These are phyloP conservation scores for Isotomurus palustris DNA, from an alignment of 2,888 invertebrate genomes.

Conservation along the genomic window DNA sequence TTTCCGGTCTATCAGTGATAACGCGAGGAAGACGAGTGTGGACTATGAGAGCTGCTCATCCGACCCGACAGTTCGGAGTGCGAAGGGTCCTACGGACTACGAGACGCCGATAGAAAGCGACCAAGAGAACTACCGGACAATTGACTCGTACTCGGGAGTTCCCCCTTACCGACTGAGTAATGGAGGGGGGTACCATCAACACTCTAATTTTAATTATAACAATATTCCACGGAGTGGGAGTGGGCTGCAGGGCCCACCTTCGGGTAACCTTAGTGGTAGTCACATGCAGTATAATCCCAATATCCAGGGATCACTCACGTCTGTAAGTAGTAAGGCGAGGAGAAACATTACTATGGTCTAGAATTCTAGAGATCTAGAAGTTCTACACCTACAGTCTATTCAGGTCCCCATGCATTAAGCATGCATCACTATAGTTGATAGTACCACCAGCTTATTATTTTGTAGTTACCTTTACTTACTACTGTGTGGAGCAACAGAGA, in stretches of 20 bases:
- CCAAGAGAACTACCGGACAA: slow-evolving; percentile 42
- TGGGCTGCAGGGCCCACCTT: slow-evolving; percentile 2
- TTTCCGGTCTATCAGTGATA: slow-evolving; percentile 44
- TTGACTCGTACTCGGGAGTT: slow-evolving; percentile 40
- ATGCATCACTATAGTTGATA: not conserved
- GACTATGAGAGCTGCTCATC: slow-evolving; percentile 46
- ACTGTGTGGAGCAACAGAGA: too few species aligned
- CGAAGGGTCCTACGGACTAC: slow-evolving; percentile 41
- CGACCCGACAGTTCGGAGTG: slow-evolving; percentile 40
- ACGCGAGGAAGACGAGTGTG: slow-evolving; percentile 37
- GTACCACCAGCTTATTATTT: not conserved
- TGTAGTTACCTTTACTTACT: not conserved
- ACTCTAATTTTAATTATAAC: too few species aligned
- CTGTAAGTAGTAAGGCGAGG: slow-evolving; percentile 53
- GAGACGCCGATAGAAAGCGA: slow-evolving; percentile 44
- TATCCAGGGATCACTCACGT: slow-evolving; percentile 57
- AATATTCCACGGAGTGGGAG: slow-evolving; percentile 14
- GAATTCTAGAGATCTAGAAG: too few species aligned
- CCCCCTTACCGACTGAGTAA: slow-evolving; percentile 36
- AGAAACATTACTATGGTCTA: slow-evolving; percentile 61
- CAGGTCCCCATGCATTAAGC: not conserved
- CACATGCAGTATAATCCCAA: slow-evolving; percentile 53
- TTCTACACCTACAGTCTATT: too few species aligned
- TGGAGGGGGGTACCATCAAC: slow-evolving; percentile 17
- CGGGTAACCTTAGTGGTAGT: slow-evolving; percentile 29